Percentiles rank a stretch among this genome's conserved stretches.
These are phyloP conservation scores for Suricata suricatta DNA, from an alignment of 2,113 vertebrate genomes.

Conservation along the genomic window DNA sequence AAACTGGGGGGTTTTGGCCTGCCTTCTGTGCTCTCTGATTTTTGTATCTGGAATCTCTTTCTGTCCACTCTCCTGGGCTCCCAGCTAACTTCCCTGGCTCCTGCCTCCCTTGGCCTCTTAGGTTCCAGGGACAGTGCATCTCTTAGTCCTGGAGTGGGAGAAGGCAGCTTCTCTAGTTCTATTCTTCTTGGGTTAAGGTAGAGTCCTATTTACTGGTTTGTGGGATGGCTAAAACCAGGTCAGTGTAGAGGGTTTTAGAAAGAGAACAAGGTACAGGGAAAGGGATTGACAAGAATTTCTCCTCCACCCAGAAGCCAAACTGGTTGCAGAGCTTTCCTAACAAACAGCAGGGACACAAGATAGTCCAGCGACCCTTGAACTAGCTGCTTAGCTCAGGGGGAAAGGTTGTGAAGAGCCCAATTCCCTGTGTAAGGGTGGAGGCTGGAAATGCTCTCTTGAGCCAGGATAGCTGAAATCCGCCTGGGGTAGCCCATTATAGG, in stretches of 20 bases:
- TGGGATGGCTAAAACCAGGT: background rate
- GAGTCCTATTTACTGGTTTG: background rate
- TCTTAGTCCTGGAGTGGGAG: background rate
- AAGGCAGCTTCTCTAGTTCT: conserved; percentile 40
- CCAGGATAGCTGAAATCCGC: conserved; percentile 48
- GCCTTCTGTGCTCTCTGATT: background rate
- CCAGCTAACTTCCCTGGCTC: conserved; percentile 33
- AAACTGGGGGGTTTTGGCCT: conserved; percentile 40
- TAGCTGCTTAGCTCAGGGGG: background rate
- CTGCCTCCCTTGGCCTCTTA: background rate
- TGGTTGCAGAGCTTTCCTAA: background rate
- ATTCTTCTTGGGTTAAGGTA: conserved; percentile 19
- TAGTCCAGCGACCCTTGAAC: background rate
- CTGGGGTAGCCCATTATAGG: conserved; percentile 65
- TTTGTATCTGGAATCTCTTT: conserved; percentile 52
- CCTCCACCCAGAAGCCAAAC: background rate
- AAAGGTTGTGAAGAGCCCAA: conserved; percentile 1
- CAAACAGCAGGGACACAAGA: conserved; percentile 1
- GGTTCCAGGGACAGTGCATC: background rate
- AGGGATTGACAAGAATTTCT: conserved; percentile 8
- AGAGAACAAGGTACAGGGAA: background rate
- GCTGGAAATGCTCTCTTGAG: conserved; percentile 63
- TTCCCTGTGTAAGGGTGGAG: conserved; percentile 5
- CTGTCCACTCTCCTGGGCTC: conserved; percentile 24
- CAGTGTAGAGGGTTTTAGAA: background rate